These are phyloP conservation scores for Epiblema foenella DNA, from an alignment of 2,888 invertebrate species.

Conservation along the genomic window DNA sequence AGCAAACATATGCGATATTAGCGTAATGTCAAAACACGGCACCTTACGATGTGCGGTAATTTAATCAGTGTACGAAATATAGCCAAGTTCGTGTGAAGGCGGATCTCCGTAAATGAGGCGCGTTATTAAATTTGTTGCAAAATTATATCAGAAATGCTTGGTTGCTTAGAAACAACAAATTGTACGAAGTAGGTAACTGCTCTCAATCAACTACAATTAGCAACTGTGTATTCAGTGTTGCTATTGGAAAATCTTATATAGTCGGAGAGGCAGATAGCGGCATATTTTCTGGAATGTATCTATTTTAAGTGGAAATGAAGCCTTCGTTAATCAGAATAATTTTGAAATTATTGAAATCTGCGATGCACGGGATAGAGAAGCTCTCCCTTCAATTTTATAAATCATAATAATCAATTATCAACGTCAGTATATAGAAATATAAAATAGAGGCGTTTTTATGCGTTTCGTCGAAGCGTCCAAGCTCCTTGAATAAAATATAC, in stretches of 20 bases:
- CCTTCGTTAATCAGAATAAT: too few species aligned
- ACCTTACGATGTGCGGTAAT: conserved; percentile 29
- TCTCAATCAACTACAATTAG: background rate
- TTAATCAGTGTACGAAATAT: conserved; percentile 20
- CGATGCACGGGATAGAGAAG: too few species aligned
- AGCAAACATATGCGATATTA: conserved; percentile 12
- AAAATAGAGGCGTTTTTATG: background rate
- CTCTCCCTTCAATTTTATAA: too few species aligned
- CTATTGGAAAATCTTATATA: background rate
- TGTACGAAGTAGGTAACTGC: background rate
- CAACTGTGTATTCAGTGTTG: too few species aligned
- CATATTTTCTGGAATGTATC: too few species aligned
- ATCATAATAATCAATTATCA: too few species aligned
- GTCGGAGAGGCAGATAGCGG: background rate
- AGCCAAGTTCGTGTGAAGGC: conserved; percentile 4
- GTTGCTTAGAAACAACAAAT: background rate
- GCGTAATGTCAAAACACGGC: conserved; percentile 21
- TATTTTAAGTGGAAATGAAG: too few species aligned
- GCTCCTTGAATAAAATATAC: conserved; percentile 25
- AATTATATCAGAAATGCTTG: background rate
- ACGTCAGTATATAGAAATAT: background rate
- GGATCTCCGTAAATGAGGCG: conserved; percentile 17
- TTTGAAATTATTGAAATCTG: too few species aligned
- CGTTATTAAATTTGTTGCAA: conserved; percentile 1
- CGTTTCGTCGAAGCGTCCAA: background rate